Percentiles rank a stretch among this genome's conserved stretches.
These are phyloP conservation scores for Acanthacorydalis orientalis DNA, from an alignment of 2,888 invertebrate species.

Conservation along the genomic window DNA sequence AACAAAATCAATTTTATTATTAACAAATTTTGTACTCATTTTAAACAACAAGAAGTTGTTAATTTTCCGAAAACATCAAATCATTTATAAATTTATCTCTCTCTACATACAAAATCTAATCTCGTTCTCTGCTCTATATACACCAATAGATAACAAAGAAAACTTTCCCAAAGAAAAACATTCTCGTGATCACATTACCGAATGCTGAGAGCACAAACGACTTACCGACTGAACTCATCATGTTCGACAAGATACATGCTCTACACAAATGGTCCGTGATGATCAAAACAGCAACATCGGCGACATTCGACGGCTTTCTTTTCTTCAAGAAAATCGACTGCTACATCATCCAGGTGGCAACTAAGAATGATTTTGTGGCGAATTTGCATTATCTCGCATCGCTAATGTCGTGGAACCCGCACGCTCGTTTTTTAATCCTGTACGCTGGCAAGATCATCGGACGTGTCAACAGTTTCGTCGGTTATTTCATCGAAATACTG, in stretches of 20 bases:
- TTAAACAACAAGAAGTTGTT: no score
- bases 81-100: no score
- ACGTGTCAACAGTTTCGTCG: not conserved
- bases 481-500: not conserved
- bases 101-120: no score
- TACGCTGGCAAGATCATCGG: not conserved
- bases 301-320: not conserved
- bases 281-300: not conserved
- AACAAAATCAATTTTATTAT: no score
- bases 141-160: not conserved
- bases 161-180: not conserved
- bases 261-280: not conserved
- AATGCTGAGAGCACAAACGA: not conserved
- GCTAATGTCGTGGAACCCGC: slow-evolving; percentile 5
- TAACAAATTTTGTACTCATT: no score
- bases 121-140: no score
- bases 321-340: slow-evolving; percentile 2
- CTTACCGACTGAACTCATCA: not conserved
- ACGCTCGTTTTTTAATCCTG: slow-evolving; percentile 2
- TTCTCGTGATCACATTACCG: not conserved
- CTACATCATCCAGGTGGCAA: slow-evolving; percentile 3
- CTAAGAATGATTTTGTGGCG: not conserved
- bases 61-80: no score
- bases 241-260: not conserved
- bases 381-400: slow-evolving; percentile 1